Conservation (phyloP, 2,888 invertebrate species). For the Xanthia icteritia region DNA sequence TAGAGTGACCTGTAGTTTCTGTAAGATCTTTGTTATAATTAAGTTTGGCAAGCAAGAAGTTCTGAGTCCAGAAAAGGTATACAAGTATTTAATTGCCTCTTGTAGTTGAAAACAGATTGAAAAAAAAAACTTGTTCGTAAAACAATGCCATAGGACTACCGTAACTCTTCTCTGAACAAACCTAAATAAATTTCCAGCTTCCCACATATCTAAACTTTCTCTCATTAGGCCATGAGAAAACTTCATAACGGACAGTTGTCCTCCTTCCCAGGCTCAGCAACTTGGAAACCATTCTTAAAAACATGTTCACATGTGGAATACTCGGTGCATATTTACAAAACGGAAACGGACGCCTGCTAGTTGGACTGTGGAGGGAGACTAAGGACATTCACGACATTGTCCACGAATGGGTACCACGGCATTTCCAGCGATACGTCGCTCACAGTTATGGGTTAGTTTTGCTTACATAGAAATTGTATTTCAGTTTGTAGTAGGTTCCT, state of each 20-base stretch:
- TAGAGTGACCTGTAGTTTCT: not conserved
- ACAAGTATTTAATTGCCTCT: not conserved
- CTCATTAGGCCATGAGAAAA: conserved; percentile 37
- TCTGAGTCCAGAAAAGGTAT: not conserved
- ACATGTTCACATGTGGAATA: conserved; percentile 78
- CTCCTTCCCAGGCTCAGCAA: conserved; percentile 81
- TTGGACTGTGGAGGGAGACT: conserved; percentile 76
- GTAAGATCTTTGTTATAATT: not conserved
- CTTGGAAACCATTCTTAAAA: conserved; percentile 77
- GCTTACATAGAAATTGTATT: conserved; percentile 18
- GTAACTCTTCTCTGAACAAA: conserved; percentile 12
- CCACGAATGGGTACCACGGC: conserved; percentile 57
- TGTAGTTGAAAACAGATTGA: not conserved
- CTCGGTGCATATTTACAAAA: conserved; percentile 78
- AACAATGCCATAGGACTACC: conserved; percentile 10
- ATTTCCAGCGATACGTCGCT: conserved; percentile 51
- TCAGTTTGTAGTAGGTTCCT: conserved; percentile 1
- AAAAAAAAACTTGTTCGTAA: not conserved
- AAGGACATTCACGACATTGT: conserved; percentile 62
- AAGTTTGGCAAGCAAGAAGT: not conserved
- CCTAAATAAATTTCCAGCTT: conserved; percentile 9
- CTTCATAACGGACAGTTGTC: conserved; percentile 54
- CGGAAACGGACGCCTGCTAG: conserved; percentile 76
- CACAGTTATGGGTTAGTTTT: conserved; percentile 63
- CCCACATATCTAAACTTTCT: conserved; percentile 46